Base-by-base conservation (phyloP, 2,888 invertebrate species). In the Scaptomyza polygonia region DNA sequence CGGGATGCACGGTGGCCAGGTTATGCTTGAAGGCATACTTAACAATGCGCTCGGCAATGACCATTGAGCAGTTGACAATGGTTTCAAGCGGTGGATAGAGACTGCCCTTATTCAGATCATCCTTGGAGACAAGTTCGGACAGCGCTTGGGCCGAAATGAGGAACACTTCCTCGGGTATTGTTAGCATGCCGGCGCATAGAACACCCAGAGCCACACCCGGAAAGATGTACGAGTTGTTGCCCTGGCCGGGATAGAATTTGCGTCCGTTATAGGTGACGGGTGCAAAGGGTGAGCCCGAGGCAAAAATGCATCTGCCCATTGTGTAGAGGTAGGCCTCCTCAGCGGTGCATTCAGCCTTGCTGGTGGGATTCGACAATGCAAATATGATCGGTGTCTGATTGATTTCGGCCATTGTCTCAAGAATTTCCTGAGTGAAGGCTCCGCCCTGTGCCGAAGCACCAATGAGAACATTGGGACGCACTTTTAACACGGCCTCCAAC, bases 281-380 rank as follows among this genome's bases (percentile, higher is more conserved):
- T 51, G 95, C 94, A 92, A 99, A 99, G 12, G 99, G 99, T 27
- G 98, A 98, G 21, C 99, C 99, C 67, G 97, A 98, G 25, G 99
- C 98, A 93, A 99, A 99, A 68, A 99, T 94, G 55, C 96, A 96
- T 67, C 94, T 95, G 39, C 99, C 99, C 96, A 97, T 94, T 0
- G 99, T 98, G 88, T 95, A 92, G 40, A 92, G 94, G 92, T 99
- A 99, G 4, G 99, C 99, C 86, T 97, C 94, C 91, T 98, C 97
- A n/a, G 99, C 99, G n/a, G 99, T 99, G 91, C 99, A 99, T 92
- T 99, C 99, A 0, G 99, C 98, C 93, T 98, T 98, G 92, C 95
- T 95, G 56, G 99, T 99, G 56, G 99, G 99, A 93, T 99, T 99
- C 90, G 99, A 99, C 47, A 99, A 94, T 11, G 99, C 99, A 92